These are phyloP conservation scores for Oxyteleia sp. DNA, from an alignment of 2,888 invertebrate species.

Conservation along the genomic window DNA sequence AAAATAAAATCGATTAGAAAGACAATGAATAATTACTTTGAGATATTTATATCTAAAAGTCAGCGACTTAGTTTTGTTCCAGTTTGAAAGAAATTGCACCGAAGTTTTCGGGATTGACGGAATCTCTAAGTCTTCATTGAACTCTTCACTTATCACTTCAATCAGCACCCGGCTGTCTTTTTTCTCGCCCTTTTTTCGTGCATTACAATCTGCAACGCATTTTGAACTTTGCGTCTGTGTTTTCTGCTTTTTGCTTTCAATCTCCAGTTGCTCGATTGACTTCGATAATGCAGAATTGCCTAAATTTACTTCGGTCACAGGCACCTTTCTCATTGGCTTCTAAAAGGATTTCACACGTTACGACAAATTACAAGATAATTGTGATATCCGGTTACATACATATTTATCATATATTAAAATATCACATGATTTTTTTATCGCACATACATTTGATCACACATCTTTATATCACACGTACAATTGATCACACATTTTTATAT, in stretches of 20 bases:
- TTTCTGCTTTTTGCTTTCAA: slow-evolving; percentile 28
- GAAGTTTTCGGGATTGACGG: slow-evolving; percentile 89
- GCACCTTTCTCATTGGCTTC: too few species aligned
- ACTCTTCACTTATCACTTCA: slow-evolving; percentile 55
- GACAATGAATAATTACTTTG: slow-evolving; percentile 85
- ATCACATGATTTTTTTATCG: too few species aligned
- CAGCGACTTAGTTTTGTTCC: slow-evolving; percentile 89
- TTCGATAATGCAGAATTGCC: too few species aligned
- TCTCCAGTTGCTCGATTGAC: slow-evolving; percentile 16
- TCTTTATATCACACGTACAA: too few species aligned
- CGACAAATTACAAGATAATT: too few species aligned
- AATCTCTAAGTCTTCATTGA: slow-evolving; percentile 74
- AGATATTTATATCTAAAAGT: slow-evolving; percentile 89
- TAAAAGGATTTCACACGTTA: too few species aligned
- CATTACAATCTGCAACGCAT: slow-evolving; percentile 18
- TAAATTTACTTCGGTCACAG: too few species aligned
- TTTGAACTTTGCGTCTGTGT: slow-evolving; percentile 16
- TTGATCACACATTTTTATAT: too few species aligned
- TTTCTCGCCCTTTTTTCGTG: slow-evolving; percentile 2
- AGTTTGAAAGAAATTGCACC: slow-evolving; percentile 90
- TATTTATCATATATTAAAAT: too few species aligned
- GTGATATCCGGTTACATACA: too few species aligned
- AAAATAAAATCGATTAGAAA: too few species aligned
- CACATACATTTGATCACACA: too few species aligned
- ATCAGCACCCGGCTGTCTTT: slow-evolving; percentile 34